Base-by-base conservation (phyloP, 2,888 invertebrate genomes). In the Pterobdella sp. region DNA sequence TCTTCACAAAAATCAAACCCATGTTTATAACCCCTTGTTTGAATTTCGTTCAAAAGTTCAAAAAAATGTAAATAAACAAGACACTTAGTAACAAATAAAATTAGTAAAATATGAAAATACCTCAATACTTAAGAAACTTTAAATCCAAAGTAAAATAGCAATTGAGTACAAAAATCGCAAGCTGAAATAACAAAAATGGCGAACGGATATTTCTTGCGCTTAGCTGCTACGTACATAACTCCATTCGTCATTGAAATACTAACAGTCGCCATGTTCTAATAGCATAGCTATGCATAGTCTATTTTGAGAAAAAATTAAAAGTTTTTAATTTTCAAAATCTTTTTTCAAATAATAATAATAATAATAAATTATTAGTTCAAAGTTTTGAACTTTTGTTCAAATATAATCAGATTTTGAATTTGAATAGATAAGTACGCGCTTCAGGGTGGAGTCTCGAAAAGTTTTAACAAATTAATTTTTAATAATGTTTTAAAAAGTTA, bases 201-300 rank as follows among this genome's bases (percentile, higher is more conserved):
- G 49, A 56, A 35, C 71, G 29, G 71, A 56, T 56, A 56, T 71
- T 71, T 52, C 34, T 35, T 63, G 71, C 60, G 71, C 71, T 56
- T 35, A 52, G 71, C 71, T 63, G 71, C 71, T 71, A 71, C 71
- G 71, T 71, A 71, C 71, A 71, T 71, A 71, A 71, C 71, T 71
- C 71, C 56, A 34, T 71, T 71, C 71, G 71, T 71, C 71, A 71
- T 71, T 71, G 71, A 71, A 34, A 71, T 71, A 56, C 63, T 71
- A 56, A 31, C 60, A 42, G 71, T 56, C 71, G 71, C 71, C 71
- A 71, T 71, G 32, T 71, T 71, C 60, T 63, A 60, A 56, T 56
- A 56, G 60, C 7, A 56, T n/a, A 56, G 60, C 60, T 56, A 56
- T 26, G 60, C 18, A 18, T 56, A 56, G 60, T 56, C n/a, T n/a